phyloP scores from a whole-genome alignment of 2,888 invertebrate species.

The Drosophila barbarae region DNA sequence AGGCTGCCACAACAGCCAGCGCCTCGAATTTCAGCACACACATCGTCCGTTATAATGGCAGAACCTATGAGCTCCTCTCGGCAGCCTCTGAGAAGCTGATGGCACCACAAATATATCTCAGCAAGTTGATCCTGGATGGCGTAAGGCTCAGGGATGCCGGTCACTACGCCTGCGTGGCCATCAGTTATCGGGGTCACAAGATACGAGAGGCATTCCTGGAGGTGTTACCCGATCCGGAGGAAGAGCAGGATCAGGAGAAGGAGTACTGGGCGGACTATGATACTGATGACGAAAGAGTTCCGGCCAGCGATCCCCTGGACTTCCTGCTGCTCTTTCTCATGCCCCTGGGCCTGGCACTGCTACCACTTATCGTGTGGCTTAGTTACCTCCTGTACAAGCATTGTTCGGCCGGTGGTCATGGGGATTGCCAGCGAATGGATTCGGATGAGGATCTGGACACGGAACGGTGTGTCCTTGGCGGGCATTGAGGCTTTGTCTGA shows the following conservation, averaged over 20 bases:
- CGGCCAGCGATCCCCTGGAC: conserved; percentile 61
- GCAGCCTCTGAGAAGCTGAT: conserved; percentile 73
- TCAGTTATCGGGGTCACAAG: conserved; percentile 77
- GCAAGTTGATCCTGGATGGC: conserved; percentile 77
- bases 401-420: conserved; percentile 36
- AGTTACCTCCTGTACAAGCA: conserved; percentile 70
- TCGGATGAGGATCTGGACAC: conserved; percentile 65
- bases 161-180: conserved; percentile 78
- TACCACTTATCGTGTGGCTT: conserved; percentile 77
- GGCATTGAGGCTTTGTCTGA: conserved; percentile 34
- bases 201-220: conserved; percentile 76
- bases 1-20: conserved; percentile 18
- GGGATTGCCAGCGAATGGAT: conserved; percentile 62
- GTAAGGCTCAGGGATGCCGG: conserved; percentile 73
- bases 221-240: conserved; percentile 45
- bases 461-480: conserved; percentile 66
- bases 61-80: conserved; percentile 74
- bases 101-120: conserved; percentile 76
- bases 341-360: conserved; percentile 75
- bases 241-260: conserved; percentile 43
- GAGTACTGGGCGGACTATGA: conserved; percentile 75
- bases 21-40: conserved; percentile 69
- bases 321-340: conserved; percentile 77
- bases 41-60: conserved; percentile 74
- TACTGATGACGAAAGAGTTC: conserved; percentile 48